phyloP scores from a whole-genome alignment of 2,113 vertebrate species.

The Malurus melanocephalus region DNA sequence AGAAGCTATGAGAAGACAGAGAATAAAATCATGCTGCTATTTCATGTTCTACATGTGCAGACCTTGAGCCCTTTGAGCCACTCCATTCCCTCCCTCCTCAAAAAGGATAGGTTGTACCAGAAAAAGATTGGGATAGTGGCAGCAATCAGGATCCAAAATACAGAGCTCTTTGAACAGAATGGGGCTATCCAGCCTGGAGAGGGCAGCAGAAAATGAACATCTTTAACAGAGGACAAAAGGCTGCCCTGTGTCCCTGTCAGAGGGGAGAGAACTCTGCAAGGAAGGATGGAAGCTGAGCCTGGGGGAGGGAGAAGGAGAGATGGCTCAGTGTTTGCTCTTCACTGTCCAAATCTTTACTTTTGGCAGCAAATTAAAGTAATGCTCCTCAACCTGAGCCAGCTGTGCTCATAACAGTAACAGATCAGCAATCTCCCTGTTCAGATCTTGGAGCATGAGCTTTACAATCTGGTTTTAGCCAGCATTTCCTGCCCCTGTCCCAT shows the following conservation, averaged over 20 bases:
- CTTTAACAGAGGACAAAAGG: not conserved
- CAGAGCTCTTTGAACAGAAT: not conserved
- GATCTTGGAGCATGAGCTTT: too few relatives aligned
- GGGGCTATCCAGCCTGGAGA: not conserved
- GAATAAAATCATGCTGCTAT: not conserved
- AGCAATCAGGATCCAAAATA: not conserved
- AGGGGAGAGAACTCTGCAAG: too few relatives aligned
- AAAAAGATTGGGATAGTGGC: not conserved
- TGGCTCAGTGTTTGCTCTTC: too few relatives aligned
- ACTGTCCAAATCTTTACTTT: too few relatives aligned
- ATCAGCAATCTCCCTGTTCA: too few relatives aligned
- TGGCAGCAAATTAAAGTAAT: too few relatives aligned
- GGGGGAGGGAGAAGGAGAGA: too few relatives aligned
- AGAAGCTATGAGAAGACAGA: not conserved
- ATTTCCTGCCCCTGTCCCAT: too few relatives aligned
- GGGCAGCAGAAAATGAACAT: not conserved
- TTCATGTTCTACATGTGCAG: not conserved
- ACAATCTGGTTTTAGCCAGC: too few relatives aligned
- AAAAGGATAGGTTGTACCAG: not conserved
- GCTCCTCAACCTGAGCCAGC: too few relatives aligned
- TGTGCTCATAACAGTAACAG: too few relatives aligned
- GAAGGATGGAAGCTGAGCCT: too few relatives aligned
- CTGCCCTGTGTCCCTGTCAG: accelerated
- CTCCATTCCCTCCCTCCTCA: not conserved
- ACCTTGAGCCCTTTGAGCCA: not conserved